Conservation (phyloP, 2,797 vertebrate genomes). For the Rhinichthys osculus region DNA sequence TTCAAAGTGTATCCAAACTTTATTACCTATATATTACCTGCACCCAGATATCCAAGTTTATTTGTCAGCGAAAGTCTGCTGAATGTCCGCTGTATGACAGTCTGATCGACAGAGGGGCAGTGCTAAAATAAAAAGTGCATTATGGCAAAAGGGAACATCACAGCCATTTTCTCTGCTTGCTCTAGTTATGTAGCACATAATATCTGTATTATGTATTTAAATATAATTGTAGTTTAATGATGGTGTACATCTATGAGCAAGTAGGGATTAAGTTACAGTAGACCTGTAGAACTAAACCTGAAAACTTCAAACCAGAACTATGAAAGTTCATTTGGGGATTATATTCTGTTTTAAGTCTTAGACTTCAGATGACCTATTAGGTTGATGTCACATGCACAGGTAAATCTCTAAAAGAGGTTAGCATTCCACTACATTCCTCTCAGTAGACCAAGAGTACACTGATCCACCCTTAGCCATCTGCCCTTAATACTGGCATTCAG, state of each 20-base stretch:
- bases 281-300: neutral
- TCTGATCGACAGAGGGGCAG: neutral
- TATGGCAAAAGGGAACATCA: neutral
- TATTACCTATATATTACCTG: no score
- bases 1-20: neutral
- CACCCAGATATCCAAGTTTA: neutral
- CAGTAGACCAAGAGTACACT: slow-evolving; percentile 37
- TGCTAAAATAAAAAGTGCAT: neutral
- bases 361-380: neutral
- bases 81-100: neutral
- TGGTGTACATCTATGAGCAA: neutral
- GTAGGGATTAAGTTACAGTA: neutral
- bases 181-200: neutral
- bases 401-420: slow-evolving; percentile 28
- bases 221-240: neutral
- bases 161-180: neutral
- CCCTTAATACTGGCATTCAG: slow-evolving; percentile 61
- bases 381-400: slow-evolving; percentile 18
- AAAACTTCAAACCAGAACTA: neutral
- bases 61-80: neutral
- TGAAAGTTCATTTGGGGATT: neutral
- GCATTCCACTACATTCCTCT: slow-evolving; percentile 35
- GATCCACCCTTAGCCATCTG: slow-evolving; percentile 68
- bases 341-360: neutral
- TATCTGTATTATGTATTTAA: neutral